phyloP scores from a whole-genome alignment of 2,888 invertebrate genomes.

The Erynnis tages region DNA sequence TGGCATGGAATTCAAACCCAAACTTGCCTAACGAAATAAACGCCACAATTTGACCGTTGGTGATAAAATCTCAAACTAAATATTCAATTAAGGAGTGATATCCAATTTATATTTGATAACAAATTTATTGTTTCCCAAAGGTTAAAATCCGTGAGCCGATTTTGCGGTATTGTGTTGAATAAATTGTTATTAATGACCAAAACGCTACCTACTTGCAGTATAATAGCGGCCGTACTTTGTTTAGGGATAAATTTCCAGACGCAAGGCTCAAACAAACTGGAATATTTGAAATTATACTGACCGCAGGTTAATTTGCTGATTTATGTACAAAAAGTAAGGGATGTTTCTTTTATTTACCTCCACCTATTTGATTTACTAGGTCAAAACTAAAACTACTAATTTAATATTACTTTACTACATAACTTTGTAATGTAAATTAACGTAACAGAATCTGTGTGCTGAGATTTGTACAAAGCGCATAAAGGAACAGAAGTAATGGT shows the following conservation, averaged over 20 bases:
- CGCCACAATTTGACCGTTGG: conserved; percentile 3
- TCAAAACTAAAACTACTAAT: background rate
- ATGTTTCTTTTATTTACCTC: background rate
- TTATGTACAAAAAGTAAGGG: conserved; percentile 6
- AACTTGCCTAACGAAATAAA: conserved; percentile 21
- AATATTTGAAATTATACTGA: conserved; percentile 28
- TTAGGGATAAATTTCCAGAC: conserved; percentile 58
- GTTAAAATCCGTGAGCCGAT: conserved; percentile 66
- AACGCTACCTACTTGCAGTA: conserved; percentile 67
- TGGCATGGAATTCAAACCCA: too few species aligned
- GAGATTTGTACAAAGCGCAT: conserved; percentile 11
- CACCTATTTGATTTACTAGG: background rate
- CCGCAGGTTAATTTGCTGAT: conserved; percentile 25
- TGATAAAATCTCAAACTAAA: conserved; percentile 54
- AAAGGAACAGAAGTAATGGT: conserved; percentile 16
- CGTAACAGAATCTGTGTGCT: conserved; percentile 1
- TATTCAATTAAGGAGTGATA: conserved; percentile 65
- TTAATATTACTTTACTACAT: background rate
- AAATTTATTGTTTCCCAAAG: conserved; percentile 74
- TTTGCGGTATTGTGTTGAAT: conserved; percentile 76
- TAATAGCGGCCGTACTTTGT: conserved; percentile 66
- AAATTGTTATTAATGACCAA: conserved; percentile 80
- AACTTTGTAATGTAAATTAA: conserved; percentile 9
- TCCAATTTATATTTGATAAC: conserved; percentile 59
- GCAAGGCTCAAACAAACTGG: conserved; percentile 32